Evolutionary conservation across 2,113 vertebrate genomes (phyloP).

Genomic region (Scartelaos histophorus): DNA sequence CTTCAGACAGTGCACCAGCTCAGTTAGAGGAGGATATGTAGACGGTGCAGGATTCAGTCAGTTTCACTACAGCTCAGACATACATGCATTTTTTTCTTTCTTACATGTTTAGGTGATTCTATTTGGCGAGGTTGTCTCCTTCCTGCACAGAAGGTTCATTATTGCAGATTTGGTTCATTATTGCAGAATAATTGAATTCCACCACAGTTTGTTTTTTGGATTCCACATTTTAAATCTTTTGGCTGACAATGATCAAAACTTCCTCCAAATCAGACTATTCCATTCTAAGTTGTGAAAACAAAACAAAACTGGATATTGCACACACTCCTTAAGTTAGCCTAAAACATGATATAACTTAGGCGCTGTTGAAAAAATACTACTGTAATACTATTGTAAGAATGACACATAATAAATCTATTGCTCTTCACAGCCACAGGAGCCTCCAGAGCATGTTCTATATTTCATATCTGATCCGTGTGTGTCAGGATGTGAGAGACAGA

Average conservation of each 20-base stretch:
- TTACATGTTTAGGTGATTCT: no score
- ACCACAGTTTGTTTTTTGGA: background rate
- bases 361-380: background rate
- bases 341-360: background rate
- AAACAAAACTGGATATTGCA: background rate
- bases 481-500: background rate
- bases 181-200: background rate
- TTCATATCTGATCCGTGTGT: background rate
- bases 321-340: background rate
- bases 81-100: no score
- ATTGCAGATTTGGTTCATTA: background rate
- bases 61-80: background rate
- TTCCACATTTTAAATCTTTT: no score
- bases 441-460: background rate
- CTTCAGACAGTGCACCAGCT: background rate
- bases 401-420: background rate
- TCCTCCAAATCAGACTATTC: background rate
- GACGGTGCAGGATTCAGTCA: background rate
- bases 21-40: background rate
- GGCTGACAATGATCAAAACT: background rate
- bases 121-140: background rate
- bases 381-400: background rate
- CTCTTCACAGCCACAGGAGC: background rate
- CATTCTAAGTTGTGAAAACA: background rate
- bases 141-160: no score